These are phyloP conservation scores for Actinopyga echinites DNA, from an alignment of 53 echinoderm and acorn worm genomes.

Conservation along the genomic window DNA sequence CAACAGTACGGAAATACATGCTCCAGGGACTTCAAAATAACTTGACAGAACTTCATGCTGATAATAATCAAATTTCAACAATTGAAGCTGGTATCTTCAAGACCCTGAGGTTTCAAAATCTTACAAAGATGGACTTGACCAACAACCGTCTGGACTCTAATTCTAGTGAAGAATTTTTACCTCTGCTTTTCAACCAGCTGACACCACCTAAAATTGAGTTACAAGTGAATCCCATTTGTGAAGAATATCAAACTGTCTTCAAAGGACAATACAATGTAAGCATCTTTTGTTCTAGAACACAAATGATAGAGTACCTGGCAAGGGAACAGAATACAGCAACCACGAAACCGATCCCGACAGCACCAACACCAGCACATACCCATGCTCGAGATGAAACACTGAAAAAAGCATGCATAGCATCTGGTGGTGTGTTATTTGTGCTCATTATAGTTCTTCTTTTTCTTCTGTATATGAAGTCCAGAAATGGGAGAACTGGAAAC, in stretches of 20 bases:
- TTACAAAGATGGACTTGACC: not conserved
- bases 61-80: not conserved
- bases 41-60: not conserved
- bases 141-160: not conserved
- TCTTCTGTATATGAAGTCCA: not conserved
- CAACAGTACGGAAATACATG: not conserved
- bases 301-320: not conserved
- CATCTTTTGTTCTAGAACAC: not conserved
- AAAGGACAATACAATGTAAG: not conserved
- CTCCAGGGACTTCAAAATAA: not conserved
- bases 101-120: not conserved
- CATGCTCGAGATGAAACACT: not conserved
- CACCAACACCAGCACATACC: not conserved
- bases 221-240: slow-evolving; percentile 31
- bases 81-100: not conserved
- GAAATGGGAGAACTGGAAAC: not conserved
- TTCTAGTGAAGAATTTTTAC: not conserved
- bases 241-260: slow-evolving; percentile 5
- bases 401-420: not conserved
- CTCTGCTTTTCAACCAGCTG: not conserved
- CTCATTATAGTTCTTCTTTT: not conserved
- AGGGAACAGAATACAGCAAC: not conserved
- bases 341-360: no score
- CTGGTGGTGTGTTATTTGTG: not conserved
- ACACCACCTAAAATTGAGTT: not conserved